These are phyloP conservation scores for Gryllus longicercus DNA, from an alignment of 2,888 invertebrate genomes.

Conservation along the genomic window DNA sequence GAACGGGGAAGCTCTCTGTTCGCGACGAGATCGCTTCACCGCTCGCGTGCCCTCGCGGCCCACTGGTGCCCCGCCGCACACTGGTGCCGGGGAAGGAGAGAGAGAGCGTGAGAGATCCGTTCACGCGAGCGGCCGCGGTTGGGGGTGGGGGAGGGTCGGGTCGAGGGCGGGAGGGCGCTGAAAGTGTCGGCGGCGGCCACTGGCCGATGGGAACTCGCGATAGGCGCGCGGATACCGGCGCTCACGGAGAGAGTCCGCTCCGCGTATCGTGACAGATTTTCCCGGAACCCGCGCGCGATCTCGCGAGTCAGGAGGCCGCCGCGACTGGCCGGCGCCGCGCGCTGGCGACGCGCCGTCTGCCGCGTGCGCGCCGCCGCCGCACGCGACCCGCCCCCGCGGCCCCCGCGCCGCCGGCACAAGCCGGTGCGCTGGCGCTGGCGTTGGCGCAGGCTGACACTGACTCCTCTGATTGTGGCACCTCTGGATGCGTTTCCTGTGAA, in stretches of 20 bases:
- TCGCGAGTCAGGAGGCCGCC: neutral
- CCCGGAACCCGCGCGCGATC: neutral
- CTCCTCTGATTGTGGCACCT: too few species aligned
- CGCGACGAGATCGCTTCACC: too few species aligned
- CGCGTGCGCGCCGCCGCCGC: neutral
- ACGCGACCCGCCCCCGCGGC: neutral
- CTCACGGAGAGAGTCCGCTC: neutral
- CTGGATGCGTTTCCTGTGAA: too few species aligned
- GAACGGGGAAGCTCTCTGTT: too few species aligned
- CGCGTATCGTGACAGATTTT: conserved; percentile 17
- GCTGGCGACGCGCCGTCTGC: neutral
- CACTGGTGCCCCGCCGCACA: too few species aligned
- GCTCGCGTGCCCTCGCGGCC: too few species aligned
- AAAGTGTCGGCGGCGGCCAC: neutral
- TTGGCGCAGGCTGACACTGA: too few species aligned
- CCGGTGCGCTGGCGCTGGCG: neutral
- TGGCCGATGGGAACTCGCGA: neutral
- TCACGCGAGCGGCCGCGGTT: neutral
- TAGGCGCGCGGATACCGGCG: neutral
- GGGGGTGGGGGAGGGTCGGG: too few species aligned
- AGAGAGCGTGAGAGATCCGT: neutral
- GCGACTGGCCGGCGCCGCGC: neutral
- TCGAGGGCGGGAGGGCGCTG: neutral
- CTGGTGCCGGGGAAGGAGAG: neutral
- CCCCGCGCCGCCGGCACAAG: neutral